Percentiles rank a stretch among this genome's conserved stretches.
Evolutionary conservation across 2,888 invertebrate genomes (phyloP).

Genomic region (Troglohyphantes excavatus): DNA sequence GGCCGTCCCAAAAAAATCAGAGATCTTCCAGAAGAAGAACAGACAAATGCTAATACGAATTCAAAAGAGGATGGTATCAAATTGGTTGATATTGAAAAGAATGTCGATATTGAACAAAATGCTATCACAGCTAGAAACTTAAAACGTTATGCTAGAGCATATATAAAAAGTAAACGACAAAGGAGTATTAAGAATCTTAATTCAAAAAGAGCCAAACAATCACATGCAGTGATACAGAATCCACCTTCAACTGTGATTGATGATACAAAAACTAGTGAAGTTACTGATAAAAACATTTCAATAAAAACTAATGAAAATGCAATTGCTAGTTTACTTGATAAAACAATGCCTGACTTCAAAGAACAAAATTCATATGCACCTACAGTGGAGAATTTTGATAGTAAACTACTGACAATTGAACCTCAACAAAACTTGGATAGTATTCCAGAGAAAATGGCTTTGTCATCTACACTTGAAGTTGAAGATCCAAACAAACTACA

Average conservation of each 20-base stretch:
- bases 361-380: not conserved
- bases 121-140: not conserved
- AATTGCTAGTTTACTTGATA: too few relatives aligned
- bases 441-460: not conserved
- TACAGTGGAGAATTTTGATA: not conserved
- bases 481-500: too few relatives aligned
- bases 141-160: not conserved
- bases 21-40: not conserved
- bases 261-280: too few relatives aligned
- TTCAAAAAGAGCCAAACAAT: not conserved
- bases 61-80: not conserved
- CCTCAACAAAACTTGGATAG: not conserved
- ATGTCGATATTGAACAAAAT: not conserved
- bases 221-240: not conserved
- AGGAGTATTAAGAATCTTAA: slow-evolving; percentile 1
- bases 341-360: too few relatives aligned
- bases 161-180: slow-evolving; percentile 1
- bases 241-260: too few relatives aligned
- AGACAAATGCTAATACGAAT: not conserved
- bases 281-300: too few relatives aligned
- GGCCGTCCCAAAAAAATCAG: slow-evolving; percentile 45
- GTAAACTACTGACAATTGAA: not conserved
- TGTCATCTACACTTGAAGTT: not conserved
- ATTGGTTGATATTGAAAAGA: not conserved
- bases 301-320: too few relatives aligned